Evolutionary conservation across 2,797 vertebrate species (phyloP).

Genomic region (Enteromius trimaculatus): DNA sequence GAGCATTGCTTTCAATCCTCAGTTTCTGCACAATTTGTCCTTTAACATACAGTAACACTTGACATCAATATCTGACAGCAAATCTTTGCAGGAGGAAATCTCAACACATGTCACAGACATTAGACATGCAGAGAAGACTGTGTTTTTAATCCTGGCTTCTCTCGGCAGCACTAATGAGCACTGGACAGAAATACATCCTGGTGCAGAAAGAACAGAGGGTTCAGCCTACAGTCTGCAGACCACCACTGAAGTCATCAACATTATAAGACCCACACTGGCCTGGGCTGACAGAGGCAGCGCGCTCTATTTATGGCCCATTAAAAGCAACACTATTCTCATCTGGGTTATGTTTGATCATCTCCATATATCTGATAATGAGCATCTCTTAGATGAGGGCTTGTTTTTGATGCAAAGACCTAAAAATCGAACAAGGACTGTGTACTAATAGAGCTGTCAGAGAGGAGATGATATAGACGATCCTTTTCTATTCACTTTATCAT

Average conservation of each 20-base stretch:
- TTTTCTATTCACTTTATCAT: background rate
- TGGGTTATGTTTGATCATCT: conserved; percentile 21
- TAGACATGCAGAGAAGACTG: conserved; percentile 35
- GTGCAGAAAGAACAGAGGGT: conserved; percentile 41
- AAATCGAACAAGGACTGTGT: conserved; percentile 8
- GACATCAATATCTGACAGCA: conserved; percentile 16
- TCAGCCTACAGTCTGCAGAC: conserved; percentile 22
- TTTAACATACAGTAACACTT: conserved; percentile 27
- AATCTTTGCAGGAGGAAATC: background rate
- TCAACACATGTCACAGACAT: conserved; percentile 39
- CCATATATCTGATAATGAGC: conserved; percentile 31
- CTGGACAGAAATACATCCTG: conserved; percentile 45
- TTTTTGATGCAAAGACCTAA: conserved; percentile 21
- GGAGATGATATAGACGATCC: background rate
- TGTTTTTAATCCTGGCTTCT: conserved; percentile 50
- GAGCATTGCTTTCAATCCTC: background rate
- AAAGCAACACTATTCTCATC: conserved; percentile 20
- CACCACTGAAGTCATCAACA: conserved; percentile 43
- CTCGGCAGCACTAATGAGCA: conserved; percentile 58
- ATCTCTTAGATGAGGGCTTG: conserved; percentile 22
- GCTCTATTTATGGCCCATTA: conserved; percentile 38
- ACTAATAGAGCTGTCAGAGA: background rate
- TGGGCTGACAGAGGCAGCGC: background rate
- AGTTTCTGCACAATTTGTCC: background rate
- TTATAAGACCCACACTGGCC: conserved; percentile 34